Conservation (phyloP, 64 coral and sea anemone species). For the Trachythela sp. region DNA sequence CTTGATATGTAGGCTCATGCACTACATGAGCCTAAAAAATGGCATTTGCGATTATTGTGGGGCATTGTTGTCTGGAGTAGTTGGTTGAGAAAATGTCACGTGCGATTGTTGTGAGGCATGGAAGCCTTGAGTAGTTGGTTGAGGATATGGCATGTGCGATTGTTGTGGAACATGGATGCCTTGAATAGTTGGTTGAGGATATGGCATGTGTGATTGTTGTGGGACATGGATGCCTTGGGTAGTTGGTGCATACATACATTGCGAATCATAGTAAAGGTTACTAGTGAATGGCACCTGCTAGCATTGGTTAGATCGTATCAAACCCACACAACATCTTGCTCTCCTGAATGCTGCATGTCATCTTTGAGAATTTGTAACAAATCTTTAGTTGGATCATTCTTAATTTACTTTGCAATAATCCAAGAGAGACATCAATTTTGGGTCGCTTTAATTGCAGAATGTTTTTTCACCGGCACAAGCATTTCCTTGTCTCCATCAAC, state of each 20-base stretch:
- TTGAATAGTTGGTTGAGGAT: not conserved
- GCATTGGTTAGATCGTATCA: not conserved
- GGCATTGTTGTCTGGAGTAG: no score
- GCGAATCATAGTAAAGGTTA: not conserved
- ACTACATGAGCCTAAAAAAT: no score
- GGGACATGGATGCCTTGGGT: not conserved
- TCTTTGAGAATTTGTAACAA: conserved; percentile 39
- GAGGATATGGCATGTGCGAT: not conserved
- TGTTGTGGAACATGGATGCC: not conserved
- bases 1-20: no score
- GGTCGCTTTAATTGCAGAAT: not conserved
- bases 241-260: not conserved
- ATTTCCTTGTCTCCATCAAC: conserved; percentile 3
- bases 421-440: conserved; percentile 40
- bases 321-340: conserved; percentile 17
- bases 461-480: conserved; percentile 37
- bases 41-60: no score
- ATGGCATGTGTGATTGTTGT: not conserved
- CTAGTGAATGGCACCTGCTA: not conserved
- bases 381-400: conserved; percentile 57
- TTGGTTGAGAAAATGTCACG: no score
- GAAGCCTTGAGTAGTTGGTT: not conserved
- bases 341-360: conserved; percentile 24
- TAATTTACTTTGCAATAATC: conserved; percentile 7
- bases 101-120: no score